A percentile compares a stretch with the other conserved stretches of the same genome.
These are phyloP conservation scores for Chymomyza fuscimana DNA, from an alignment of 2,888 invertebrate genomes.

Conservation along the genomic window DNA sequence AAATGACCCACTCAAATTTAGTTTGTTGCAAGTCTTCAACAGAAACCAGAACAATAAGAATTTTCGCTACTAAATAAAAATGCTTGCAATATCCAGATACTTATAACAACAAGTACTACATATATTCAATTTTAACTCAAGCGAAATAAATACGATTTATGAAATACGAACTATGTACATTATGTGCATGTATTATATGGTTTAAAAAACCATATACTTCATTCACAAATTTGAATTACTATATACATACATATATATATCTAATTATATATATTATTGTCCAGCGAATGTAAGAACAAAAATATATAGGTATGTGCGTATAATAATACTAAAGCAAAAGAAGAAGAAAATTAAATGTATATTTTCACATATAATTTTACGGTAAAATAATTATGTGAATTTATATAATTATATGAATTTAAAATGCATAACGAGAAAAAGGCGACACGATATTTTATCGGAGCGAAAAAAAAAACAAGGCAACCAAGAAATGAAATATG, in stretches of 20 bases:
- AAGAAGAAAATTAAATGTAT: constrained; percentile 58
- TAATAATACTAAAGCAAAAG: constrained; percentile 26
- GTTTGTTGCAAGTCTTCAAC: neutral
- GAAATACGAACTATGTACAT: constrained; percentile 7
- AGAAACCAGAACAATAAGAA: constrained; percentile 5
- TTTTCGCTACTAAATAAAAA: constrained; percentile 34
- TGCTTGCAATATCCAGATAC: neutral
- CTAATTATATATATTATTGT: constrained; percentile 49
- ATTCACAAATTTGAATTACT: constrained; percentile 5
- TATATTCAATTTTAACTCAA: constrained; percentile 59
- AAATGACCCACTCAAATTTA: neutral
- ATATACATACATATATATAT: constrained; percentile 31
- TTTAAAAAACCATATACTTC: constrained; percentile 25
- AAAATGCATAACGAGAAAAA: constrained; percentile 28
- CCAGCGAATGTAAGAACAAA: constrained; percentile 37
- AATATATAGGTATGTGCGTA: constrained; percentile 34
- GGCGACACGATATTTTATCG: constrained; percentile 46
- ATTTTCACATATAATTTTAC: constrained; percentile 71
- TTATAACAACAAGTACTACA: constrained; percentile 40
- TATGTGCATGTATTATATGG: constrained; percentile 40
- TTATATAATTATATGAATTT: constrained; percentile 49
- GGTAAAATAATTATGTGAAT: constrained; percentile 60
- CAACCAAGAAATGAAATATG: constrained; percentile 28
- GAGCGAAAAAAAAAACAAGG: constrained; percentile 39
- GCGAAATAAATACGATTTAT: constrained; percentile 25